phyloP scores from a whole-genome alignment of 1,140 invertebrate genomes.

The Cylas formicarius region DNA sequence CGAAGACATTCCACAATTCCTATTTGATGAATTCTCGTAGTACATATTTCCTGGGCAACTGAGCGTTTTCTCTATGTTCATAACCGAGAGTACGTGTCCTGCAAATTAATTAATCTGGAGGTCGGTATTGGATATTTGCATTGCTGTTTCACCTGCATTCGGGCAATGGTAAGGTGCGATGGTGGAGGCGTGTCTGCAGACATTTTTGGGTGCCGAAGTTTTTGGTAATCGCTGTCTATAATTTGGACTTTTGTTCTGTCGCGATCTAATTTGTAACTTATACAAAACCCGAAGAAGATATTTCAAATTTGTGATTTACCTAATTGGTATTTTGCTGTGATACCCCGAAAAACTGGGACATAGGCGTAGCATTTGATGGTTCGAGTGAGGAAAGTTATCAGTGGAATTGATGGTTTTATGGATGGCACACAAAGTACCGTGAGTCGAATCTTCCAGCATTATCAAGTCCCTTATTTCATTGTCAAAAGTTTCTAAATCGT shows the following conservation, averaged over 20 bases:
- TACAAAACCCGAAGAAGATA: too few species aligned
- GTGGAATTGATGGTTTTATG: constrained; percentile 16
- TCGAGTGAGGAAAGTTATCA: constrained; percentile 16
- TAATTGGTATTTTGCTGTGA: not conserved
- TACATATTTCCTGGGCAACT: constrained; percentile 18
- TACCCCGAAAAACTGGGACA: constrained; percentile 1
- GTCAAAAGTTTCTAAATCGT: constrained; percentile 1
- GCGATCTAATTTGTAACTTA: too few species aligned
- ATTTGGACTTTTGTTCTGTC: too few species aligned
- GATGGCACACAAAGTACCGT: constrained; percentile 18
- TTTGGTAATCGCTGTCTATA: too few species aligned
- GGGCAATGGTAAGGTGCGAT: too few species aligned
- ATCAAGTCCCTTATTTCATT: constrained; percentile 18
- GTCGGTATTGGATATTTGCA: too few species aligned
- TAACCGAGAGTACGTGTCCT: too few species aligned
- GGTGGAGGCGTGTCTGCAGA: too few species aligned
- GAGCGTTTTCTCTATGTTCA: constrained; percentile 14
- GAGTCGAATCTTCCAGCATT: constrained; percentile 14
- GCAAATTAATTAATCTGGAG: too few species aligned
- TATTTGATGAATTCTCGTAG: not conserved
- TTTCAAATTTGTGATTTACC: too few species aligned
- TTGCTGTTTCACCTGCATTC: too few species aligned
- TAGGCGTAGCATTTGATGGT: constrained; percentile 14
- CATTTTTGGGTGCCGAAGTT: too few species aligned
- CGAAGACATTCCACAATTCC: constrained; percentile 4